These are phyloP conservation scores for Nemotelus nigrinus DNA, from an alignment of 2,888 invertebrate species.

Conservation along the genomic window DNA sequence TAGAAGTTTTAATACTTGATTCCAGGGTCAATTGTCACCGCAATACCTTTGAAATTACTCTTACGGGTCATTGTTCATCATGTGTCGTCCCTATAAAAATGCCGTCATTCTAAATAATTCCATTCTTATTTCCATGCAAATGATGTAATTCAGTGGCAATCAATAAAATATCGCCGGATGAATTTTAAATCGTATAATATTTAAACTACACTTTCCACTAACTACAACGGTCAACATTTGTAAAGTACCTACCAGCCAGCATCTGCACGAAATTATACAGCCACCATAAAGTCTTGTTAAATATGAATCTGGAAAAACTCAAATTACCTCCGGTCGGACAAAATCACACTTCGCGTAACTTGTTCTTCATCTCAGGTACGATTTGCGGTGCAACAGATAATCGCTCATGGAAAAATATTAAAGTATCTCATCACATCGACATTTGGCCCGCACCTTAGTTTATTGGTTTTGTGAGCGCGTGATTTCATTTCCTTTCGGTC, in stretches of 20 bases:
- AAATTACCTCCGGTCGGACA: not conserved
- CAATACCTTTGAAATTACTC: no score
- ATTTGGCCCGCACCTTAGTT: not conserved
- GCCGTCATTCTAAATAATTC: no score
- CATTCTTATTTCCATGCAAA: not conserved
- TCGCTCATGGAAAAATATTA: slow-evolving; percentile 5
- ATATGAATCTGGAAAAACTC: not conserved
- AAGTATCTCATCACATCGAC: slow-evolving; percentile 2
- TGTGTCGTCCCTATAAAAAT: no score
- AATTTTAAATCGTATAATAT: not conserved
- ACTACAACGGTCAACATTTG: not conserved
- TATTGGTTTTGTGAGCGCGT: not conserved
- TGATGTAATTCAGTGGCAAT: slow-evolving; percentile 18
- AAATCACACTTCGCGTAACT: not conserved
- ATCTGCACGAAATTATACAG: not conserved
- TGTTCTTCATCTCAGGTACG: not conserved
- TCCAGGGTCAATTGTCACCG: no score
- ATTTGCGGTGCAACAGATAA: slow-evolving; percentile 20
- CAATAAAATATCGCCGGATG: not conserved
- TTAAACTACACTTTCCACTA: not conserved
- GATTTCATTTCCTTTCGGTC: no score
- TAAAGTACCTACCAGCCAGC: not conserved
- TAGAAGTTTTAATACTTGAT: no score
- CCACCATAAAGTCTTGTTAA: slow-evolving; percentile 3
- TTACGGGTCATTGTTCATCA: no score